phyloP scores from a whole-genome alignment of 2,888 invertebrate genomes.

The Ochropleura plecta region DNA sequence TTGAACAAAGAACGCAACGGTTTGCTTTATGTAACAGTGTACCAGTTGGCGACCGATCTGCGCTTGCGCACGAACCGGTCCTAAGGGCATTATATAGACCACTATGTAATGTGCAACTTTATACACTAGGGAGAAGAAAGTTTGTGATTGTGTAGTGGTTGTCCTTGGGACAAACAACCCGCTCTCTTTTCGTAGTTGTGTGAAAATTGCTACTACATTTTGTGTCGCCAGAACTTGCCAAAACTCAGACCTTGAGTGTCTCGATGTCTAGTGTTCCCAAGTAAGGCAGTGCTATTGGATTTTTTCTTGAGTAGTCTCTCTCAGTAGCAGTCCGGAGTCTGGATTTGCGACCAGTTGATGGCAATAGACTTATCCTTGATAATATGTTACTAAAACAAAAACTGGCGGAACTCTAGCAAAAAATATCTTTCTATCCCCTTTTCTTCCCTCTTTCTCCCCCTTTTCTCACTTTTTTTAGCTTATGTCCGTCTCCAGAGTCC shows the following conservation, averaged over 20 bases:
- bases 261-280: neutral
- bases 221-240: neutral
- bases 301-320: neutral
- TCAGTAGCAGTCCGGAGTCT: neutral
- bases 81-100: constrained; percentile 76
- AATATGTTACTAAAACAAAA: neutral
- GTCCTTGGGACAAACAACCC: constrained; percentile 17
- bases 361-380: neutral
- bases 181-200: neutral
- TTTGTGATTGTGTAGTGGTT: constrained; percentile 14
- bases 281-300: neutral
- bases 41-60: constrained; percentile 52
- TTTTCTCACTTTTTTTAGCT: too few species aligned
- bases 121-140: constrained; percentile 48
- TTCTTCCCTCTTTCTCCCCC: too few species aligned
- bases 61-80: constrained; percentile 65
- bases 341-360: neutral
- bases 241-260: neutral
- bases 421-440: too few species aligned
- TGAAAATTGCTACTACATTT: neutral
- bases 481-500: too few species aligned
- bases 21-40: constrained; percentile 54
- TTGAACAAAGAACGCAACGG: constrained; percentile 53
- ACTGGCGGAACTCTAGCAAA: neutral
- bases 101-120: constrained; percentile 31